Base-by-base conservation (phyloP, 2,797 vertebrate species). In the Balearica regulorum region DNA sequence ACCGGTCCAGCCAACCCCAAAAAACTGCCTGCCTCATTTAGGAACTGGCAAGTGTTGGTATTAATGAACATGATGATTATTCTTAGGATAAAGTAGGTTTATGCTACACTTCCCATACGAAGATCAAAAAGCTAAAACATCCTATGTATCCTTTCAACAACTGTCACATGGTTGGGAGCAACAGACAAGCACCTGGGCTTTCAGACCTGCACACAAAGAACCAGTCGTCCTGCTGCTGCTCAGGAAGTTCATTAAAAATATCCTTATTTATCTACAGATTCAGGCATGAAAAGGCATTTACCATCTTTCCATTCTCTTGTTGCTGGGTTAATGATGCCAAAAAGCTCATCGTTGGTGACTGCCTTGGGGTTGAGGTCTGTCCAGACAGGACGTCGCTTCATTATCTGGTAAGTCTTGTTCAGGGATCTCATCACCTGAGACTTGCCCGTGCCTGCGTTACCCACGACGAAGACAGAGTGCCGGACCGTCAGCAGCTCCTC, bases 311-410 rank as follows among this genome's bases (percentile, higher is more conserved):
- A 99, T 96, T 99, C 99, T 72, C 99, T 98, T 1, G 99, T 99
- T 44, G 99, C 97, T 1, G 99, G 99, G 96, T 99, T 99, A 94
- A 99, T 99, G 97, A 99, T 98, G 78, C 99, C 99, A 4, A 99
- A 99, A 15, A 99, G 99, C 94, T 99, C 99, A 9, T 99, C 98
- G 0, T 99, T 99, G 92, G 99, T 99, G 95, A 99, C 99, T 1
- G 99, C 99, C 97, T 99, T 99, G 37, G 99, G 99, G 95, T 99
- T 99, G 33, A 99, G 99, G 97, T 99, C 99, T 9, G 98, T 98
- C 99, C 99, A 99, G 70, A 99, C 97, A 0, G 99, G 98, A 21
- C 98, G 98, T 8, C 97, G 97, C 92, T 98, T 99, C 98, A 98
- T 98, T 92, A 99, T 98, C 97, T 99, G 99, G 92, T 99, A 99